Conservation (phyloP, 2,888 invertebrate genomes). For the Tetrapedia diversipes region DNA sequence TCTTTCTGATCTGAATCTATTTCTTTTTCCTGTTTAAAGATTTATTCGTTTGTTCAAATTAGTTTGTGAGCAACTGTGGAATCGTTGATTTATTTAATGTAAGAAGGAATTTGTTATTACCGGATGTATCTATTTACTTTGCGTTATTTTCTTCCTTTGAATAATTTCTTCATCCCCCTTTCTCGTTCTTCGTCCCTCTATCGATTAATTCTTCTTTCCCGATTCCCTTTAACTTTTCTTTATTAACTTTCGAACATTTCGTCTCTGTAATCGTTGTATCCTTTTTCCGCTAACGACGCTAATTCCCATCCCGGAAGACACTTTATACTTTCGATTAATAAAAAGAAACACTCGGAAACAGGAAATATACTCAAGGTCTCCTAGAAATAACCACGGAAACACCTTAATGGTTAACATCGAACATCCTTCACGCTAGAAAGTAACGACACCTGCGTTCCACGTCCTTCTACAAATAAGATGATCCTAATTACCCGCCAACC, state of each 20-base stretch:
- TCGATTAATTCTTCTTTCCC: too few species aligned
- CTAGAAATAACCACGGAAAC: not conserved
- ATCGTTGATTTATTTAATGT: constrained; percentile 1
- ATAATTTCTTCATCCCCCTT: not conserved
- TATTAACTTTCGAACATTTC: too few species aligned
- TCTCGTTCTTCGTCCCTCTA: not conserved
- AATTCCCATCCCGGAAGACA: not conserved
- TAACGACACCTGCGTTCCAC: too few species aligned
- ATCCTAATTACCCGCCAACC: not conserved
- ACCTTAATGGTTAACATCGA: not conserved
- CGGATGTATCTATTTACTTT: constrained; percentile 12
- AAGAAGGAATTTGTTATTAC: constrained; percentile 6
- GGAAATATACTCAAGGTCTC: not conserved
- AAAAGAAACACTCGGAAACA: not conserved
- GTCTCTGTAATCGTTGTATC: constrained; percentile 3
- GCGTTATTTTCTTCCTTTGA: not conserved
- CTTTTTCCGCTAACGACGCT: not conserved
- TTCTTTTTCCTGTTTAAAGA: not conserved
- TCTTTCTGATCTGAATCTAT: not conserved
- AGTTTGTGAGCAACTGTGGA: not conserved
- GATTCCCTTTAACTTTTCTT: too few species aligned
- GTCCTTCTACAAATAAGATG: not conserved
- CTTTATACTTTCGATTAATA: constrained; percentile 1
- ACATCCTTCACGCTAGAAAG: not conserved
- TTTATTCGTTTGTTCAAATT: not conserved